A percentile compares a stretch with the other conserved stretches of the same genome.
These are phyloP conservation scores for Drosophila kurseongensis DNA, from an alignment of 1,140 invertebrate genomes.

Conservation along the genomic window DNA sequence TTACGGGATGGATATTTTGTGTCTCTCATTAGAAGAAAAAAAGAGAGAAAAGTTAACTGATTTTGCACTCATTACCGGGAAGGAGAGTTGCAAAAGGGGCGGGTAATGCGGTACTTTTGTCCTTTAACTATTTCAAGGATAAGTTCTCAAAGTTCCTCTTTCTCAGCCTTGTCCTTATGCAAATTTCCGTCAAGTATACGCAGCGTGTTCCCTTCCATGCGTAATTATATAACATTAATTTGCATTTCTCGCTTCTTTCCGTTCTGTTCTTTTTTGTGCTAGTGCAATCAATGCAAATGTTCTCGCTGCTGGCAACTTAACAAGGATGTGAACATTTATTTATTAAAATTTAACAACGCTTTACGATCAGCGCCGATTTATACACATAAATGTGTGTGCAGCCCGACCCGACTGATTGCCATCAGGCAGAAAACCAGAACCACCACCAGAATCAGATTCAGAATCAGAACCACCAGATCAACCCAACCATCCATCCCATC, in stretches of 20 bases:
- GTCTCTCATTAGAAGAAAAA: slow-evolving; percentile 64
- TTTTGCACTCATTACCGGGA: slow-evolving; percentile 52
- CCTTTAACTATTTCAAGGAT: slow-evolving; percentile 69
- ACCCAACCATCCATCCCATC: slow-evolving; percentile 31
- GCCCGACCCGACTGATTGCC: slow-evolving; percentile 17
- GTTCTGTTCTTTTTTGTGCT: slow-evolving; percentile 11
- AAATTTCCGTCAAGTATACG: slow-evolving; percentile 72
- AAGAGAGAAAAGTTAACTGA: slow-evolving; percentile 40
- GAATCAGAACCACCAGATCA: slow-evolving; percentile 25
- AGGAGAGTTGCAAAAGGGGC: not conserved
- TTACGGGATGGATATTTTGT: slow-evolving; percentile 47
- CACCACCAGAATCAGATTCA: slow-evolving; percentile 26
- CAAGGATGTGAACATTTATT: slow-evolving; percentile 83
- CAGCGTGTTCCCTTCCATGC: slow-evolving; percentile 38
- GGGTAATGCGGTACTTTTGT: slow-evolving; percentile 66
- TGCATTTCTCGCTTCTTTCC: slow-evolving; percentile 34
- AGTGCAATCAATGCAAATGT: slow-evolving; percentile 69
- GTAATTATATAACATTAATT: slow-evolving; percentile 77
- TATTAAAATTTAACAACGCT: slow-evolving; percentile 83
- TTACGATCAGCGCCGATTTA: slow-evolving; percentile 81
- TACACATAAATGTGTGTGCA: slow-evolving; percentile 45
- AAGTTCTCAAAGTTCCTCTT: slow-evolving; percentile 21
- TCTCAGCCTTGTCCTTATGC: slow-evolving; percentile 53
- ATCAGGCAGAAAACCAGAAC: slow-evolving; percentile 22
- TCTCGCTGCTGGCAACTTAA: slow-evolving; percentile 55